A percentile compares a stretch with the other conserved stretches of the same genome.
phyloP scores from a whole-genome alignment of 2,797 vertebrate genomes.

The Phataginus tetradactyla region DNA sequence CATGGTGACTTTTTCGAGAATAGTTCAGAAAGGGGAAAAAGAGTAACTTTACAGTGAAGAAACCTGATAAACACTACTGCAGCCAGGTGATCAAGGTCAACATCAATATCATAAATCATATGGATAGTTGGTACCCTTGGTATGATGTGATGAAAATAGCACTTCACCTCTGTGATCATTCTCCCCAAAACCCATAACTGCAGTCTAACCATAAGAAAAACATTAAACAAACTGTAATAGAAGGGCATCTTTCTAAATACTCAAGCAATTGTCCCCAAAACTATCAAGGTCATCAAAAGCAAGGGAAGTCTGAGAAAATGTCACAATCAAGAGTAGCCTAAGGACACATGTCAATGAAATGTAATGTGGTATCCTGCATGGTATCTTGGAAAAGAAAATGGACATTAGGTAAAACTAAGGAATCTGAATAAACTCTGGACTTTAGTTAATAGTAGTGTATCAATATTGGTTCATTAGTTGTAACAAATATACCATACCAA shows the following conservation, averaged over 20 bases:
- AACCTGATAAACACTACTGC: neutral
- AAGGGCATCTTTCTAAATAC: neutral
- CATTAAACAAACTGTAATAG: neutral
- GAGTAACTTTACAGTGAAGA: neutral
- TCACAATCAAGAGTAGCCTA: neutral
- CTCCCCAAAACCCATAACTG: neutral
- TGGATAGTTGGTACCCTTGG: neutral
- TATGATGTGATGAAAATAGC: neutral
- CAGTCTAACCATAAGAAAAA: conserved; percentile 29
- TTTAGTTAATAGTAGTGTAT: neutral
- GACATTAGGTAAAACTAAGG: neutral
- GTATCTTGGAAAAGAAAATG: conserved; percentile 18
- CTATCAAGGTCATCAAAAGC: neutral
- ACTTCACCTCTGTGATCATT: neutral
- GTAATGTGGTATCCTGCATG: neutral
- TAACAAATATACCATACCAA: neutral
- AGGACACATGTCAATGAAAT: neutral
- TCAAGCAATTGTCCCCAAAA: neutral
- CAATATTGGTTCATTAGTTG: conserved; percentile 27
- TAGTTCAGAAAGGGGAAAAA: neutral
- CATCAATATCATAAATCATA: neutral
- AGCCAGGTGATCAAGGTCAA: neutral
- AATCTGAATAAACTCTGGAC: conserved; percentile 14
- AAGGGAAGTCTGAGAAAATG: conserved; percentile 12
- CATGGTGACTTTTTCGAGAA: neutral